These are phyloP conservation scores for Mesoligia furuncula DNA, from an alignment of 2,888 invertebrate genomes.

Conservation along the genomic window DNA sequence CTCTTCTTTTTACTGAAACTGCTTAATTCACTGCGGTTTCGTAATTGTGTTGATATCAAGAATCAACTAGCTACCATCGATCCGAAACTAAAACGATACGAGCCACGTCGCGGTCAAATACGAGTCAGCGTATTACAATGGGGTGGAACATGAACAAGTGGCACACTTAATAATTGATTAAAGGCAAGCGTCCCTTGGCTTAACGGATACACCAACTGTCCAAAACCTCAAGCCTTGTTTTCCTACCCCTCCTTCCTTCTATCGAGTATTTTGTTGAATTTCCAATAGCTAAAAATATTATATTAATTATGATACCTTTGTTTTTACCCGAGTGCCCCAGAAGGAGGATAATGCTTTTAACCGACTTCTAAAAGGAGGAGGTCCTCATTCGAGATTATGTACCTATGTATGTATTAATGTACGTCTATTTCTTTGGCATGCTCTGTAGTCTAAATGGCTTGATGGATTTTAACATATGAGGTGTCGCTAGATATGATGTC, in stretches of 20 bases:
- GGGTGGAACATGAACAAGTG: conserved; percentile 52
- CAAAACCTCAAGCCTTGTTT: conserved; percentile 48
- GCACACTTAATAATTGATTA: conserved; percentile 51
- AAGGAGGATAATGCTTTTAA: not conserved
- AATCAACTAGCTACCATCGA: not conserved
- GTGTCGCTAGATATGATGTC: not conserved
- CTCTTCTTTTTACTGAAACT: not conserved
- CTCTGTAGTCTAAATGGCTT: not conserved
- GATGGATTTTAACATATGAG: not conserved
- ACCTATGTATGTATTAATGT: too few species aligned
- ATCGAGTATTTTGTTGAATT: not conserved
- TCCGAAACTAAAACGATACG: not conserved
- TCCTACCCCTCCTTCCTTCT: not conserved
- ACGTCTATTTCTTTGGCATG: not conserved
- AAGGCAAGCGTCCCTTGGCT: conserved; percentile 53
- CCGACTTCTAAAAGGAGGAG: too few species aligned
- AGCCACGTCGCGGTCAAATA: not conserved
- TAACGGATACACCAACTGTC: conserved; percentile 72
- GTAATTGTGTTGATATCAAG: not conserved
- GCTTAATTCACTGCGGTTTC: not conserved
- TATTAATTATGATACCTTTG: too few species aligned
- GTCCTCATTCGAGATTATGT: not conserved
- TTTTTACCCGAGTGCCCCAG: too few species aligned
- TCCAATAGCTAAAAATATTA: not conserved
- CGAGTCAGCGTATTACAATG: conserved; percentile 1